phyloP scores from a whole-genome alignment of 2,797 vertebrate genomes.

The Phyllotis vaccarum region DNA sequence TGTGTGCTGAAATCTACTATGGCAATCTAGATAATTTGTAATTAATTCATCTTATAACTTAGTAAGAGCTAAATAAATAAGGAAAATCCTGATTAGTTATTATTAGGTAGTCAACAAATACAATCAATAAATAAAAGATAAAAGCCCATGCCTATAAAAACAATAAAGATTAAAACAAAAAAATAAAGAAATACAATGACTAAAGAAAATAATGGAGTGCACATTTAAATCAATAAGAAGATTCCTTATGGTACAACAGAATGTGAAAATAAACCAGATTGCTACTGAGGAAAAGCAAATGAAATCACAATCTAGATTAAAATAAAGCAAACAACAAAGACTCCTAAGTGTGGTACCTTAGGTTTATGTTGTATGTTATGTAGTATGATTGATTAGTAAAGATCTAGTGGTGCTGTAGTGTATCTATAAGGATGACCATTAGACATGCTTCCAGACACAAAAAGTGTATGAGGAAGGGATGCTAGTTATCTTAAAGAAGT shows the following conservation, averaged over 20 bases:
- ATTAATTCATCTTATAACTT: constrained; percentile 32
- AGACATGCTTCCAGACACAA: neutral
- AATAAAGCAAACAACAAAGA: neutral
- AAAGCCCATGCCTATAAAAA: neutral
- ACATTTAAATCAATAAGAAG: neutral
- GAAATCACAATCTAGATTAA: neutral
- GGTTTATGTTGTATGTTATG: neutral
- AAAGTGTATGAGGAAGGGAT: neutral
- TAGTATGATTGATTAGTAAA: neutral
- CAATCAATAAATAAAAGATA: neutral
- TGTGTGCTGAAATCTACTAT: neutral
- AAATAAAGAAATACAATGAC: neutral
- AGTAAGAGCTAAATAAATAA: neutral
- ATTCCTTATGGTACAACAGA: neutral
- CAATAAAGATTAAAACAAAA: neutral
- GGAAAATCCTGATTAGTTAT: neutral
- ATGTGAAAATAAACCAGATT: neutral
- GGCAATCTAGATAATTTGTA: constrained; percentile 6
- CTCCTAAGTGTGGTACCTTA: neutral
- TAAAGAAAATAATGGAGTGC: neutral
- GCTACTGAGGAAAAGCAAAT: neutral
- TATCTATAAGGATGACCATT: neutral
- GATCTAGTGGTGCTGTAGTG: neutral
- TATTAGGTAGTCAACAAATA: constrained; percentile 31
- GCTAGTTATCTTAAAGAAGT: neutral